Percentiles rank a stretch among this genome's conserved stretches.
These are phyloP conservation scores for Sterrhoptilus dennistouni DNA, from an alignment of 2,113 vertebrate genomes.

Conservation along the genomic window DNA sequence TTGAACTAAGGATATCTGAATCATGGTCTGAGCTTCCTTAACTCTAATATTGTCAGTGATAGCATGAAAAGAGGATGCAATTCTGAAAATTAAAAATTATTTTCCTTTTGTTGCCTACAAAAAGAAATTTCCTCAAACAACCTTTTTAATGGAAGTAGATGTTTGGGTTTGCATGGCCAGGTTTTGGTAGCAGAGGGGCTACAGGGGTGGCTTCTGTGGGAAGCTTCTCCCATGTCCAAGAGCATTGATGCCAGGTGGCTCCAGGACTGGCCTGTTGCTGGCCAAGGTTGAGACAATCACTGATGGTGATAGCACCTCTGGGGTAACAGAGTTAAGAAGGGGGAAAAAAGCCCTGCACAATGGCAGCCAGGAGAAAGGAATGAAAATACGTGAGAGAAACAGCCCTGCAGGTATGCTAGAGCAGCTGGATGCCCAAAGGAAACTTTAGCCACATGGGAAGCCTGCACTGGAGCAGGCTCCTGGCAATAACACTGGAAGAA, in stretches of 20 bases:
- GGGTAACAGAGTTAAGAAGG: background rate
- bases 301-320: background rate
- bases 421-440: background rate
- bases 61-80: background rate
- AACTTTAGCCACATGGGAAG: background rate
- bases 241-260: rapidly evolving
- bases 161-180: background rate
- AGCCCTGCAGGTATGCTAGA: background rate
- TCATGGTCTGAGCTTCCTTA: background rate
- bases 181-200: background rate
- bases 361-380: background rate
- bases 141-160: background rate
- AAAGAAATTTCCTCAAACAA: background rate
- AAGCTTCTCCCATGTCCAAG: rapidly evolving
- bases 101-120: background rate
- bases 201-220: background rate
- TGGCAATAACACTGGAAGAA: background rate
- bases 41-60: rapidly evolving
- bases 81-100: background rate
- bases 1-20: background rate
- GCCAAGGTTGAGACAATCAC: background rate
- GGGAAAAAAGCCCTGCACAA: rapidly evolving
- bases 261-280: rapidly evolving
- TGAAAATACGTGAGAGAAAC: background rate
- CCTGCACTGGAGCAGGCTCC: background rate